Base-by-base conservation (phyloP, 2,888 invertebrate species). In the Philopedon plagiatum region DNA sequence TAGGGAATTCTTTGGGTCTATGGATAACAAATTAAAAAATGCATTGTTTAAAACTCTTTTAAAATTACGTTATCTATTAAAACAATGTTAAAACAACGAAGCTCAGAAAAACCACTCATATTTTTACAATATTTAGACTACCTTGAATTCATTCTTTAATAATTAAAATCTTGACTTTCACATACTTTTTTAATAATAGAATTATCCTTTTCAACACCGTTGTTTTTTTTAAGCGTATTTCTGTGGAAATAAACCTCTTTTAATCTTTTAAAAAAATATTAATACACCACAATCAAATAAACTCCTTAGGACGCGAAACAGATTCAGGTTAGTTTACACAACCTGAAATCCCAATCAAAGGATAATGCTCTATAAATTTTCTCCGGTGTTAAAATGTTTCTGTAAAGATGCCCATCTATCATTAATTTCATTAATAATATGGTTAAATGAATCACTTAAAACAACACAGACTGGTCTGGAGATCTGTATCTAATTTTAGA, bases 401-500 rank as follows among this genome's bases (percentile, higher is more conserved):
- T 41, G 39, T 39, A 39, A 58, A 26, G 39, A 39, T 41, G 23
- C 15, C 26, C 19, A 39, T 58, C 58, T 41, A 58, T 58, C 58
- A 58, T 58, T 58, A 23, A 58, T 39, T 34, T 39, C 58, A 23
- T 58, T 41, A 58, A 41, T 41, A 41, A 41, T 23, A 11, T 41
- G 37, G 29, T 39, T 39, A 26, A 26, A 8, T 58, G 58, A 58
- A 41, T 58, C 58, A 58, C 41, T 58, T 58, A 58, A 39, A 39
- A 41, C 26, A 58, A 41, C 58, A 58, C 58, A 57, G 58, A 58
- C 58, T 15, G 58, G 58, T 58, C 58, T 58, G 58, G 58, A n/a
- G 41, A 41, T 41, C 41, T 58, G 41, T 26, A 23, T 23, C 41
- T 58, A 58, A 58, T 39, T 58, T 58, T 58, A 58, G 13, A 41